Conservation (phyloP, 2,888 invertebrate species). For the Ommatoiulus sabulosus region DNA sequence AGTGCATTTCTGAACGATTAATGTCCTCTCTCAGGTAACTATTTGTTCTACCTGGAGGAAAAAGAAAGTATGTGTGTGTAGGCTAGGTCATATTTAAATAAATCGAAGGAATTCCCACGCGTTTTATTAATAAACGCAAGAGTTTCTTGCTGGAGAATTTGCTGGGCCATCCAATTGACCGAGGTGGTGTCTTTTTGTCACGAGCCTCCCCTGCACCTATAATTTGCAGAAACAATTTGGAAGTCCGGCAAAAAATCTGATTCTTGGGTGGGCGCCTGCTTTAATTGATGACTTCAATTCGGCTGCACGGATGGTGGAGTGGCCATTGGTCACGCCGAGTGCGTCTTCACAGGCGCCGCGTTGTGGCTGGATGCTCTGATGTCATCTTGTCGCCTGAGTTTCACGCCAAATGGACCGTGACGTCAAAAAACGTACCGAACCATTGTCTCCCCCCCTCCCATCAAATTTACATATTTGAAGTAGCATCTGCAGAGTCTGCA, state of each 20-base stretch:
- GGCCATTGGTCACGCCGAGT: conserved; percentile 53
- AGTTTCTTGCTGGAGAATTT: background rate
- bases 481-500: no score
- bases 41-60: background rate
- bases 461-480: no score
- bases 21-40: conserved; percentile 26
- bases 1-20: conserved; percentile 19
- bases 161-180: background rate
- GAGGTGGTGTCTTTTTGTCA: background rate
- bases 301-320: conserved; percentile 38
- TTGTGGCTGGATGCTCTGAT: conserved; percentile 49
- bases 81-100: background rate
- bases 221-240: background rate
- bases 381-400: conserved; percentile 24
- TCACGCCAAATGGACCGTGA: conserved; percentile 8
- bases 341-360: conserved; percentile 51
- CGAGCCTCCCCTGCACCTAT: background rate
- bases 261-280: conserved; percentile 42
- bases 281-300: conserved; percentile 53
- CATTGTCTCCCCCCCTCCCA: no score
- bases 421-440: background rate
- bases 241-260: background rate
- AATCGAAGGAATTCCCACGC: background rate
- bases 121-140: conserved; percentile 14
- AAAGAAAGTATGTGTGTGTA: background rate